Evolutionary conservation across 2,797 vertebrate genomes (phyloP).

Genomic region (Microtus agrestis): DNA sequence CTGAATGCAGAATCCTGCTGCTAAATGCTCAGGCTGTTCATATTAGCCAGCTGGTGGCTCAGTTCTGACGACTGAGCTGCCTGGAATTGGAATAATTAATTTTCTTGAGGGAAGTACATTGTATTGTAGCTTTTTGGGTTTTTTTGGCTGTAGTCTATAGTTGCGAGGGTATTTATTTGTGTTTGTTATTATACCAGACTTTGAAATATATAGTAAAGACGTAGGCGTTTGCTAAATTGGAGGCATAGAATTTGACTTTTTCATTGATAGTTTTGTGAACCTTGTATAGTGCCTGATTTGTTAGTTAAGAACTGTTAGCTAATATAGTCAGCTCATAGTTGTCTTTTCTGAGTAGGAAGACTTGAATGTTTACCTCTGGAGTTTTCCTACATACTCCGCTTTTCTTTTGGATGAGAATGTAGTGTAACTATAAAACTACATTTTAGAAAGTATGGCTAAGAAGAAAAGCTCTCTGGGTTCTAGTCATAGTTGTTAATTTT

Average conservation of each 20-base stretch:
- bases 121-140: slow-evolving; percentile 85
- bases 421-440: not conserved
- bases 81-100: slow-evolving; percentile 89
- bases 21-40: slow-evolving; percentile 88
- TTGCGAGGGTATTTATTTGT: slow-evolving; percentile 86
- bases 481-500: not conserved
- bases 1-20: slow-evolving; percentile 90
- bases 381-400: slow-evolving; percentile 40
- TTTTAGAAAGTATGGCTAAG: slow-evolving; percentile 42
- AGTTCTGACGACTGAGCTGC: slow-evolving; percentile 86
- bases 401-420: slow-evolving; percentile 60
- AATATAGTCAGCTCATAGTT: slow-evolving; percentile 54
- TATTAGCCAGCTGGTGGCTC: slow-evolving; percentile 90
- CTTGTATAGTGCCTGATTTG: slow-evolving; percentile 45
- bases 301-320: slow-evolving; percentile 76
- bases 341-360: slow-evolving; percentile 73
- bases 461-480: slow-evolving; percentile 44
- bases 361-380: slow-evolving; percentile 46
- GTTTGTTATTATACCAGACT: slow-evolving; percentile 86
- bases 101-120: slow-evolving; percentile 86
- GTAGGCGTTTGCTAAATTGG: slow-evolving; percentile 77
- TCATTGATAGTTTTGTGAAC: slow-evolving; percentile 78
- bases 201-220: slow-evolving; percentile 84
- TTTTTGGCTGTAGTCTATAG: slow-evolving; percentile 88
- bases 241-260: slow-evolving; percentile 74